These are phyloP conservation scores for Antitype chi DNA, from an alignment of 2,888 invertebrate species.

Conservation along the genomic window DNA sequence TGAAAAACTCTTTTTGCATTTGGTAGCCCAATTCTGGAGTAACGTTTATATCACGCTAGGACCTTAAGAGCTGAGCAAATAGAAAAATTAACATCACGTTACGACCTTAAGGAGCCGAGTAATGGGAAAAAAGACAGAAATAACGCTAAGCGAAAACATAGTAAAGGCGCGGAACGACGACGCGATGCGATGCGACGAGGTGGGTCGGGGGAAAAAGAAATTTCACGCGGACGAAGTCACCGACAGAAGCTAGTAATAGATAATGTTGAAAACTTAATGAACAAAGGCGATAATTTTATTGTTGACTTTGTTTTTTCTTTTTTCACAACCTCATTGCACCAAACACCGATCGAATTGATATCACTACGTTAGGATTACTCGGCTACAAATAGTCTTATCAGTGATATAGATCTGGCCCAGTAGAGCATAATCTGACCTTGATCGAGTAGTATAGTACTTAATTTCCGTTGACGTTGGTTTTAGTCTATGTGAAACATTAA, in stretches of 20 bases:
- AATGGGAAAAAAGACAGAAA: too few species aligned
- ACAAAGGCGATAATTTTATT: not conserved
- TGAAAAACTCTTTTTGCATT: too few species aligned
- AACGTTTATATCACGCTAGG: too few species aligned
- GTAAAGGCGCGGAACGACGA: too few species aligned
- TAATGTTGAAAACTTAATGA: not conserved
- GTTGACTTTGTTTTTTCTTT: not conserved
- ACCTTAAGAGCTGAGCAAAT: too few species aligned
- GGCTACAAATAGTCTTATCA: slow-evolving; percentile 24
- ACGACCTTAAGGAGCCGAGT: too few species aligned
- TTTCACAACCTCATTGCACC: slow-evolving; percentile 6
- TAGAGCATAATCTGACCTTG: slow-evolving; percentile 25
- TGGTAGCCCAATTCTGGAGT: too few species aligned
- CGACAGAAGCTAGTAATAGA: not conserved
- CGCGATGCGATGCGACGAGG: too few species aligned
- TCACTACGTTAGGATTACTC: not conserved
- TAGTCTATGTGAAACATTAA: not conserved
- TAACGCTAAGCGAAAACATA: too few species aligned
- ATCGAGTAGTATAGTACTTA: slow-evolving; percentile 3
- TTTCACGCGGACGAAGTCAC: too few species aligned
- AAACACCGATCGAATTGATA: not conserved
- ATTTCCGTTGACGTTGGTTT: slow-evolving; percentile 2
- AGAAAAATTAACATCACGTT: too few species aligned
- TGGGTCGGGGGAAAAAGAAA: too few species aligned
- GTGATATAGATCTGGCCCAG: slow-evolving; percentile 20